Percentiles rank a stretch among this genome's conserved stretches.
Conservation (phyloP, 2,888 invertebrate genomes). For the Xestia rhomboidea region DNA sequence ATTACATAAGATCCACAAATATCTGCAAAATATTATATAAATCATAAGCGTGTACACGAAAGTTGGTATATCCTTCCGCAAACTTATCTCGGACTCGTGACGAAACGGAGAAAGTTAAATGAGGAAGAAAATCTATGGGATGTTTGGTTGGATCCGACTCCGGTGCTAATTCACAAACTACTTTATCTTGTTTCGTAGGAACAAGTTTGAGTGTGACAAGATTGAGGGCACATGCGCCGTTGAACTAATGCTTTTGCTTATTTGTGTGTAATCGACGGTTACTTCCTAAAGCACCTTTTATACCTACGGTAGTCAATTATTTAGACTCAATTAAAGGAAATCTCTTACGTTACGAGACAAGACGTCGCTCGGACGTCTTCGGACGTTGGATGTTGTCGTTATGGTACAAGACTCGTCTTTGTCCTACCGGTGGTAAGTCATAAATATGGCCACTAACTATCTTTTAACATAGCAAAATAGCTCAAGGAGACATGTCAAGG, state of each 20-base stretch:
- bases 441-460: background rate
- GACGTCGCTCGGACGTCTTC: too few species aligned
- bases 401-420: background rate
- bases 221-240: background rate
- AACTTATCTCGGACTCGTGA: slow-evolving; percentile 76
- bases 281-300: background rate
- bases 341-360: background rate
- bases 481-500: too few species aligned
- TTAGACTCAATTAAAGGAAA: background rate
- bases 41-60: slow-evolving; percentile 48
- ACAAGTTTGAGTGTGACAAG: slow-evolving; percentile 35
- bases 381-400: too few species aligned
- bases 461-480: background rate
- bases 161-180: slow-evolving; percentile 81
- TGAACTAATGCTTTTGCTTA: slow-evolving; percentile 10
- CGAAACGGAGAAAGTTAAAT: slow-evolving; percentile 81
- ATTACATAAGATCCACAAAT: background rate
- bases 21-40: slow-evolving; percentile 4
- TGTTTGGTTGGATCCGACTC: slow-evolving; percentile 80
- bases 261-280: background rate
- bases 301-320: background rate
- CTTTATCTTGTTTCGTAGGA: slow-evolving; percentile 73
- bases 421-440: background rate
- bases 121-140: slow-evolving; percentile 84
- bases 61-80: slow-evolving; percentile 67